Base-by-base conservation (phyloP, 1,140 invertebrate species). In the Cherax quadricarinatus region DNA sequence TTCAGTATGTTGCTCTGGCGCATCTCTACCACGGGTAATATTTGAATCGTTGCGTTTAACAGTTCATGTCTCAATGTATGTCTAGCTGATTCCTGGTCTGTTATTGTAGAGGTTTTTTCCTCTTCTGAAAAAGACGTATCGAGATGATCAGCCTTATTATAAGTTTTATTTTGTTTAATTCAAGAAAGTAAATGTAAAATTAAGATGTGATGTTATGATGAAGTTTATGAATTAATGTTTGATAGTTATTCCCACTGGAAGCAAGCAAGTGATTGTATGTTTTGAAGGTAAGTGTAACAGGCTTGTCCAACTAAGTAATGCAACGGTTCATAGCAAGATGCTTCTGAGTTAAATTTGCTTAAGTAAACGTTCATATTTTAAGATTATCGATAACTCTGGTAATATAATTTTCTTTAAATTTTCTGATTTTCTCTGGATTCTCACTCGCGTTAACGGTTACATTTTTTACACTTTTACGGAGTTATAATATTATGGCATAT, bases 91-190 rank as follows among this genome's bases (percentile, higher is more conserved):
- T 84, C 51, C 57, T 57, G 51, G n/a, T 30, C 53, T 84, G n/a
- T 24, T 75, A 75, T 75, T 75, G 70, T 75, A 75, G 53, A 62
- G 24, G 53, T 53, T 84, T 53, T 84, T 21, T 84, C 53, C 82
- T 84, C 82, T 53, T 57, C 82, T 84, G 82, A 84, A 84, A 84
- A 81, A 84, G 53, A 84, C 62, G 82, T 84, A 14, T 84, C 21
- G 82, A 60, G 14, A 84, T 60, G 12, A 62, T 57, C 79, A 81
- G 51, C 14, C 16, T 30, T 1, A 16, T 75, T n/a, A 57, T 30
- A 7, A 75, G 21, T 66, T 66, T 21, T 66, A 18, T 66, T 41
- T 41, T 41, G 57, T 60, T 9, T 60, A 9, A 66, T 66, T 66
- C 5, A 18, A 66, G 53, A 66, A 14, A 66, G 5, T 66, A 21